Base-by-base conservation (phyloP, 2,797 vertebrate species). In the Semotilus atromaculatus region DNA sequence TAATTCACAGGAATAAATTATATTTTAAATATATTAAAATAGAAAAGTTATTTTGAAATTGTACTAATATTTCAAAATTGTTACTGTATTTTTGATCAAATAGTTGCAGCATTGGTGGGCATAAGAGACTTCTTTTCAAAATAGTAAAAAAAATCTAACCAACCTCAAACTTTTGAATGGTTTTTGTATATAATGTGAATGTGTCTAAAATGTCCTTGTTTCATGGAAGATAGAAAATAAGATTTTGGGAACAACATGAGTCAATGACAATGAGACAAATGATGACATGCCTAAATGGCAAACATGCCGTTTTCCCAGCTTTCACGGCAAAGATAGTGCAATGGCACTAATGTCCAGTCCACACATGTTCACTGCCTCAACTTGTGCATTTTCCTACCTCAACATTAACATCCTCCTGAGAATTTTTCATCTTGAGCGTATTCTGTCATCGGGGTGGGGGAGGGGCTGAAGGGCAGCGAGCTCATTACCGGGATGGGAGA, bases 371-470 rank as follows among this genome's bases (percentile, higher is more conserved):
- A 29, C 76, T 82, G 82, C 79, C 81, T 89, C 77, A 84, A 91
- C 89, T 89, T 88, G 85, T 88, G 86, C 84, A 86, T 86, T 88
- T 81, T 88, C 84, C 89, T 55, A n/a, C 76, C 87, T 70, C 81
- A 91, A 91, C 90, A 91, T 94, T 94, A 93, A 91, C 90, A 94
- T 94, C 93, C 92, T 91, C 90, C 87, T 87, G 92, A 80, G 75
- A 90, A 92, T 94, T 95, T 94, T 92, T 95, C 93, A 94, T 91
- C 84, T 82, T 91, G 93, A 93, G 89, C 86, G 72, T 48, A 73
- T 92, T 92, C 93, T 94, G 94, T 95, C 94, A 90, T 94, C 92
- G 82, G 90, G 83, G 43, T 84, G 43, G 64, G 80, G 82, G 85
- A 82, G 48, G 72, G 62, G 66, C 45, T 9, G 84, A 10, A 43